Conservation (phyloP, 1,140 invertebrate species). For the Spodoptera frugiperda region DNA sequence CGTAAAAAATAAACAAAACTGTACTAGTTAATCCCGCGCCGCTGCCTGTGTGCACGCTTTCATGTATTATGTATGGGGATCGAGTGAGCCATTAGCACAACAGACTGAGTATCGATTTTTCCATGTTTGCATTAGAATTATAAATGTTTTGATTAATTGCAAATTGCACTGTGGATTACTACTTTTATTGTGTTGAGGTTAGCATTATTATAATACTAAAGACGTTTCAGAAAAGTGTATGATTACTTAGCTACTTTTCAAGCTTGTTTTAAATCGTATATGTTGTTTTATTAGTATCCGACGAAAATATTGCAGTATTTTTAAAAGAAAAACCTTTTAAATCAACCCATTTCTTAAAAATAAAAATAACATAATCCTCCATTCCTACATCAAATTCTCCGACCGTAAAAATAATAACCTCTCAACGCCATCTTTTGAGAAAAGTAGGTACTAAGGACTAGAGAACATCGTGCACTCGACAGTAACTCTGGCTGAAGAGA, state of each 20-base stretch:
- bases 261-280: too few species aligned
- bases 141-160: background rate
- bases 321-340: too few species aligned
- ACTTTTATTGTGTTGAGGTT: too few species aligned
- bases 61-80: conserved; percentile 2
- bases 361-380: too few species aligned
- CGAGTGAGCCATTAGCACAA: background rate
- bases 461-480: conserved; percentile 9
- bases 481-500: conserved; percentile 11
- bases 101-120: background rate
- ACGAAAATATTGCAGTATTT: too few species aligned
- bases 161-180: too few species aligned
- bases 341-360: too few species aligned
- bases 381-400: too few species aligned
- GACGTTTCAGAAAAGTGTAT: too few species aligned
- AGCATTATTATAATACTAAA: too few species aligned
- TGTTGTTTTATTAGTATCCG: too few species aligned
- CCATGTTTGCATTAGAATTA: background rate
- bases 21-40: background rate
- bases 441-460: background rate
- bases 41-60: conserved; percentile 9
- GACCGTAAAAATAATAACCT: background rate
- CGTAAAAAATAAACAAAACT: conserved; percentile 9
- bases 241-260: too few species aligned
- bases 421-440: background rate